A percentile compares a stretch with the other conserved stretches of the same genome.
phyloP scores from a whole-genome alignment of 2,113 vertebrate species.

The Oceanites oceanicus region DNA sequence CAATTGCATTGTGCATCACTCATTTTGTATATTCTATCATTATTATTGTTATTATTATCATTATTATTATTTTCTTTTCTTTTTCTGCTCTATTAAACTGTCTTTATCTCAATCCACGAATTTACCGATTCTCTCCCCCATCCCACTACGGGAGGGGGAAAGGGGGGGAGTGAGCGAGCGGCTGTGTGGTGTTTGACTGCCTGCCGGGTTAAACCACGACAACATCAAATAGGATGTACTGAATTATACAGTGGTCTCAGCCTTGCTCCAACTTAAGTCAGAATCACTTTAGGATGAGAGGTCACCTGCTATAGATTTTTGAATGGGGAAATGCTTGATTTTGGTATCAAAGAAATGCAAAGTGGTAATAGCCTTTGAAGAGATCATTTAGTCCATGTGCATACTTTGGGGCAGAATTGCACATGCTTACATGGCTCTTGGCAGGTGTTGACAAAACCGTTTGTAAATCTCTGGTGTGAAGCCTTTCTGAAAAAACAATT shows the following conservation, averaged over 20 bases:
- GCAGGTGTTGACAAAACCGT: not conserved
- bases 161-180: no score
- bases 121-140: no score
- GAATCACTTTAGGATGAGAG: not conserved
- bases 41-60: no score
- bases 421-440: not conserved
- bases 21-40: no score
- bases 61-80: no score
- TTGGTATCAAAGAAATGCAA: not conserved
- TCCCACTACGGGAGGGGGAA: no score
- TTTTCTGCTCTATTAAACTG: no score
- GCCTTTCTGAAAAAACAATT: not conserved
- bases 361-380: not conserved
- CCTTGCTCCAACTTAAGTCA: not conserved
- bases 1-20: no score
- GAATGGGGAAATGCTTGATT: not conserved
- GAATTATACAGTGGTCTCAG: not conserved
- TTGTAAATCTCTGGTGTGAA: not conserved
- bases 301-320: not conserved
- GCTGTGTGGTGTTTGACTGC: no score
- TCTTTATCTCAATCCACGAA: no score
- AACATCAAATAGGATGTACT: not conserved
- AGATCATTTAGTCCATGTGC: not conserved
- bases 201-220: no score
- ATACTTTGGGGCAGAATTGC: not conserved